phyloP scores from a whole-genome alignment of 2,797 vertebrate genomes.

The Falco peregrinus region DNA sequence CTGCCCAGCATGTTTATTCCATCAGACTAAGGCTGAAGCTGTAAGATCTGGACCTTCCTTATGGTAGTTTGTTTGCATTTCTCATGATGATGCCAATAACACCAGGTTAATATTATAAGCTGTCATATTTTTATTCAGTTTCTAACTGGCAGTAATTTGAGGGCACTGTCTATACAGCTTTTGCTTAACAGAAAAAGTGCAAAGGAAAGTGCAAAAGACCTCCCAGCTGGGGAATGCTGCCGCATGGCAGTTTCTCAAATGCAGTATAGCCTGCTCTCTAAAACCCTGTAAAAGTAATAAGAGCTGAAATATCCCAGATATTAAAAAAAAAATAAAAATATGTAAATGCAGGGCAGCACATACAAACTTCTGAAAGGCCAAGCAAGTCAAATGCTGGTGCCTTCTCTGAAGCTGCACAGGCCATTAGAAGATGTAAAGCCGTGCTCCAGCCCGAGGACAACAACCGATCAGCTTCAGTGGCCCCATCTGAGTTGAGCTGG shows the following conservation, averaged over 20 bases:
- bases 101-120: neutral
- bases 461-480: neutral
- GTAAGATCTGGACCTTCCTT: too few species aligned
- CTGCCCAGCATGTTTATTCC: neutral
- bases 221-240: neutral
- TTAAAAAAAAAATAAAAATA: neutral
- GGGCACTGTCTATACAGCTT: neutral
- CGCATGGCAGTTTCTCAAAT: neutral
- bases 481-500: too few species aligned
- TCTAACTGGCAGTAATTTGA: neutral
- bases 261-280: neutral
- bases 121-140: neutral
- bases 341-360: neutral
- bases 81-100: neutral
- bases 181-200: neutral
- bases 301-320: neutral
- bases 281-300: neutral
- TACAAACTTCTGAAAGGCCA: neutral
- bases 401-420: neutral
- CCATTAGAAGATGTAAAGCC: neutral
- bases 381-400: fast-evolving
- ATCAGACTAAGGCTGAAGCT: neutral
- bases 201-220: neutral
- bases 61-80: neutral
- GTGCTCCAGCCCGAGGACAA: neutral